Evolutionary conservation across 2,888 invertebrate species (phyloP), one percentile per base, ranked within the genome.

Genomic region (Rotaria sp.): DNA sequence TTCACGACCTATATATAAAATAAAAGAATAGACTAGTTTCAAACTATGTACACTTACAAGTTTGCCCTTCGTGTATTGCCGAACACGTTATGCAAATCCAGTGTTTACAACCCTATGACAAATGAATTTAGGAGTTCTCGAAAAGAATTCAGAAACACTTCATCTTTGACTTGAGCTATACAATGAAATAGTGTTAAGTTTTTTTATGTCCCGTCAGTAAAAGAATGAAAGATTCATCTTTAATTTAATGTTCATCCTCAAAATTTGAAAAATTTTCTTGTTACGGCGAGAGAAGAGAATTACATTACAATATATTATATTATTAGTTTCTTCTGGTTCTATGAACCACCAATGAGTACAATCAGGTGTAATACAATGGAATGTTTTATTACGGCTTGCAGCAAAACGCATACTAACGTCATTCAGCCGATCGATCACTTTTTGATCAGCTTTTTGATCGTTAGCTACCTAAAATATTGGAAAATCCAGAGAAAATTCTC

Each of bases 21-120:
- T 30, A n/a, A 67, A 59, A 5, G 3, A 35, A 67, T 67, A 5
- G 15, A 35, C 21, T 38, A 4, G 8, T 67, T 7, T 35, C 15
- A 67, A 21, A 38, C 2, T 7, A 1, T 2, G 0, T 21, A 21
- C 21, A 67, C 67, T 94, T 94, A 90, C 96, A 96, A 89, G 95
- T 94, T 88, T 94, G 92, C 4, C 94, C 94, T 89, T 93, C 93
- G 89, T 96, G 95, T 88, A 95, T 94, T 26, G 94, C 94, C 94
- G 95, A 94, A 92, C 96, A 96, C 0, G 94, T 94, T 87, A 96
- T 93, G 90, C 96, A 96, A 91, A 96, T 96, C 85, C 93, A 93
- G 87, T 92, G 93, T 87, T 93, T 92, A 91, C 96, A 96, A 50
- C 95, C 95, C 0, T 95, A 95, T 87, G 89, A 2, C 89, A 87